A percentile compares a stretch with the other conserved stretches of the same genome.
phyloP scores from a whole-genome alignment of 2,113 vertebrate genomes.

The Calyptommatus sinebrachiatus region DNA sequence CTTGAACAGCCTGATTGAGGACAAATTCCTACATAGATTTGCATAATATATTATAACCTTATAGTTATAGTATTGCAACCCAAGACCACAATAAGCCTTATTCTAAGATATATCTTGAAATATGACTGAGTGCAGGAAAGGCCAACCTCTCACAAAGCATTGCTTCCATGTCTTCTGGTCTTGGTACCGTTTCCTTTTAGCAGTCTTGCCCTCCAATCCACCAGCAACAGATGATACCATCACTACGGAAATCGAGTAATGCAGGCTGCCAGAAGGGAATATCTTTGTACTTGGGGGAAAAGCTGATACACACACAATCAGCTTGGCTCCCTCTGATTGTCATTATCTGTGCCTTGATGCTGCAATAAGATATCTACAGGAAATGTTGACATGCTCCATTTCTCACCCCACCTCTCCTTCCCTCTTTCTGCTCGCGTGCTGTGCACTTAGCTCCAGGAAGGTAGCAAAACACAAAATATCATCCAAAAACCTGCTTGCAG shows the following conservation, averaged over 20 bases:
- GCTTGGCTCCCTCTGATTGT: constrained; percentile 28
- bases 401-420: neutral
- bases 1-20: no score
- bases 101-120: no score
- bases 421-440: neutral
- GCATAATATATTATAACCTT: no score
- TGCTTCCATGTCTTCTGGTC: no score
- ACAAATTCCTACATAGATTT: no score
- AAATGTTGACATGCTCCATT: neutral
- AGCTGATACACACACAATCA: constrained; percentile 15
- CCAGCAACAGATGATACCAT: no score
- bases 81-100: no score
- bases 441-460: constrained; percentile 9
- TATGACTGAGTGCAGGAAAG: no score
- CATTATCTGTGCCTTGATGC: constrained; percentile 16
- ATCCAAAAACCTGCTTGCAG: constrained; percentile 19
- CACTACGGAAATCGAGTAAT: constrained; percentile 5
- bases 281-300: neutral
- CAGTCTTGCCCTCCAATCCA: no score
- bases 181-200: no score
- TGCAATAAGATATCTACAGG: constrained; percentile 1
- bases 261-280: neutral
- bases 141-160: no score
- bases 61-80: no score
- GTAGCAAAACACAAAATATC: constrained; percentile 24